Evolutionary conservation across 2,113 vertebrate genomes (phyloP).

Genomic region (Etheostoma spectabile): DNA sequence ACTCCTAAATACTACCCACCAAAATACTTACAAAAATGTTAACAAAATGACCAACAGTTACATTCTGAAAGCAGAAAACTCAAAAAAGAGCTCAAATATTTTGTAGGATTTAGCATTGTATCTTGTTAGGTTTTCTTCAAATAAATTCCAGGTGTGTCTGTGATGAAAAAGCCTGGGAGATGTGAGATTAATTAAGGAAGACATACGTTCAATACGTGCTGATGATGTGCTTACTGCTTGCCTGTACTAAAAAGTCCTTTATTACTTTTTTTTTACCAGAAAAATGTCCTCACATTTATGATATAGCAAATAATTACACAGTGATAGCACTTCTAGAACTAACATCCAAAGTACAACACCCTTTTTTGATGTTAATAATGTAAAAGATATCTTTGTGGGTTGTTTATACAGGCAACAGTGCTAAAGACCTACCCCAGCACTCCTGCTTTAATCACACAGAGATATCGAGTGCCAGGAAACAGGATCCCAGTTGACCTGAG

Average conservation of each 20-base stretch:
- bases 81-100: background rate
- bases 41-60: background rate
- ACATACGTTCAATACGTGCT: background rate
- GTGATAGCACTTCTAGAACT: background rate
- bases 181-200: background rate
- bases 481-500: constrained; percentile 1
- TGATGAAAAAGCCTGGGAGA: background rate
- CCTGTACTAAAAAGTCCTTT: background rate
- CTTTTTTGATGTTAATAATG: background rate
- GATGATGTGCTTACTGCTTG: background rate
- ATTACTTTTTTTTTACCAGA: background rate
- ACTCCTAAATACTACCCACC: background rate
- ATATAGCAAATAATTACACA: background rate
- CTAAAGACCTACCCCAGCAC: background rate
- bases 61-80: background rate
- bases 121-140: background rate
- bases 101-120: background rate
- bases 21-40: background rate
- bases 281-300: background rate
- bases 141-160: background rate
- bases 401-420: constrained; percentile 17
- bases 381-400: background rate
- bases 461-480: background rate
- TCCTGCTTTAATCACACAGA: constrained; percentile 3
- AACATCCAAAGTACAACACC: background rate